These are phyloP conservation scores for Harlomillsia oculata DNA, from an alignment of 1,140 invertebrate species.

Conservation along the genomic window DNA sequence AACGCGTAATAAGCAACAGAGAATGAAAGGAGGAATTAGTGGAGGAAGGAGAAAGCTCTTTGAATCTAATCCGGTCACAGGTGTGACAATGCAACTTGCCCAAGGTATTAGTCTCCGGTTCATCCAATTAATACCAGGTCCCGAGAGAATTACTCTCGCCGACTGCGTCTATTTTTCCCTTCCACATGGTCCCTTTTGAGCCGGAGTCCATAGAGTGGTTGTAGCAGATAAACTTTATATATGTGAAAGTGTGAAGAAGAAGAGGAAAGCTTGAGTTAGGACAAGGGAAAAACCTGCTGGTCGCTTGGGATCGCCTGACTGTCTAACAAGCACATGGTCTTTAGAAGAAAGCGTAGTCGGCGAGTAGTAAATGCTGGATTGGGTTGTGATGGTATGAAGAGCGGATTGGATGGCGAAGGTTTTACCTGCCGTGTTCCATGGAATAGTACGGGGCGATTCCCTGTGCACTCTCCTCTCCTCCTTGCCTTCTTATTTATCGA, in stretches of 20 bases:
- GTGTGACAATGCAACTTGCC: slow-evolving; percentile 33
- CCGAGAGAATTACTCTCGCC: slow-evolving; percentile 28
- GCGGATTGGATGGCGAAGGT: not conserved
- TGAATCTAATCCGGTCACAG: slow-evolving; percentile 33
- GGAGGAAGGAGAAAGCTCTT: slow-evolving; percentile 17
- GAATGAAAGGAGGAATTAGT: slow-evolving; percentile 25
- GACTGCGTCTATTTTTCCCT: slow-evolving; percentile 17
- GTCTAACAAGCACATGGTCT: too few relatives aligned
- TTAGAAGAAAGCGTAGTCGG: too few relatives aligned
- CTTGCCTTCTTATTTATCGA: slow-evolving; percentile 36
- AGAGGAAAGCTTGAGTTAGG: too few relatives aligned
- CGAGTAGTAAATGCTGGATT: too few relatives aligned
- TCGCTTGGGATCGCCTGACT: too few relatives aligned
- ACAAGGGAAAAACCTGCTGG: too few relatives aligned
- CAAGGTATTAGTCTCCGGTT: slow-evolving; percentile 33
- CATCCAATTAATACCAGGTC: slow-evolving; percentile 36
- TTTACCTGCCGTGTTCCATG: slow-evolving; percentile 5
- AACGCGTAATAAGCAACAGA: slow-evolving; percentile 7
- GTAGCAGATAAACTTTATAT: too few relatives aligned
- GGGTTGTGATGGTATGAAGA: not conserved
- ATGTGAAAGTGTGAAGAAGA: too few relatives aligned
- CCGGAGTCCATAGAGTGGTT: too few relatives aligned
- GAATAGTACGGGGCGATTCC: slow-evolving; percentile 10
- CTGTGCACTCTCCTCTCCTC: slow-evolving; percentile 10
- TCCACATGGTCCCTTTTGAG: not conserved